Conservation (phyloP, 2,888 invertebrate genomes). For the Euclidia mi region DNA sequence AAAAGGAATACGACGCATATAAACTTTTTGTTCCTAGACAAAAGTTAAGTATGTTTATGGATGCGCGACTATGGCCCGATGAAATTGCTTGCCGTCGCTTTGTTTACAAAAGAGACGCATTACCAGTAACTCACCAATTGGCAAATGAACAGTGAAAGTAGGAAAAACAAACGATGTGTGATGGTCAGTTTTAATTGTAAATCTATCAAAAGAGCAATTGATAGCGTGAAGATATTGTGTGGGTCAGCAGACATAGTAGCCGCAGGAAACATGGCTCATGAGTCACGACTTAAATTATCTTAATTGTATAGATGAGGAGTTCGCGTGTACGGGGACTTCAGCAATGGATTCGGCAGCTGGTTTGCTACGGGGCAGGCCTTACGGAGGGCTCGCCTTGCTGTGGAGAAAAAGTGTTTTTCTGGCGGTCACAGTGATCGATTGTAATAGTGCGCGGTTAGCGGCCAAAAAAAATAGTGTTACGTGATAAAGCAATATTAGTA, state of each 20-base stretch:
- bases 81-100: constrained; percentile 2
- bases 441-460: constrained; percentile 14
- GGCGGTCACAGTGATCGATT: constrained; percentile 12
- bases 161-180: too few relatives aligned
- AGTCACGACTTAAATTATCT: constrained; percentile 1
- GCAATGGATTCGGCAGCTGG: not conserved
- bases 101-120: not conserved
- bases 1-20: constrained; percentile 9
- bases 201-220: constrained; percentile 5
- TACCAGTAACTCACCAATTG: not conserved
- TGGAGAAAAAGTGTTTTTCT: constrained; percentile 16
- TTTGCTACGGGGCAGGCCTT: constrained; percentile 8
- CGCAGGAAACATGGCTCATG: constrained; percentile 6
- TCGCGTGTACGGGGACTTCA: constrained; percentile 5
- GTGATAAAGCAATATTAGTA: not conserved
- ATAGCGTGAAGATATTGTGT: not conserved
- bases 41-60: constrained; percentile 8
- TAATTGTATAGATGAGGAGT: not conserved
- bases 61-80: constrained; percentile 5
- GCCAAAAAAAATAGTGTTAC: constrained; percentile 7
- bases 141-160: too few relatives aligned
- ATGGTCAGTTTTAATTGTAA: constrained; percentile 19
- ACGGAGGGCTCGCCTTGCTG: constrained; percentile 18
- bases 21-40: constrained; percentile 9
- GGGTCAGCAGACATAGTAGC: constrained; percentile 1